These are phyloP conservation scores for Syngnathus acus DNA, from an alignment of 2,797 vertebrate species.

Conservation along the genomic window DNA sequence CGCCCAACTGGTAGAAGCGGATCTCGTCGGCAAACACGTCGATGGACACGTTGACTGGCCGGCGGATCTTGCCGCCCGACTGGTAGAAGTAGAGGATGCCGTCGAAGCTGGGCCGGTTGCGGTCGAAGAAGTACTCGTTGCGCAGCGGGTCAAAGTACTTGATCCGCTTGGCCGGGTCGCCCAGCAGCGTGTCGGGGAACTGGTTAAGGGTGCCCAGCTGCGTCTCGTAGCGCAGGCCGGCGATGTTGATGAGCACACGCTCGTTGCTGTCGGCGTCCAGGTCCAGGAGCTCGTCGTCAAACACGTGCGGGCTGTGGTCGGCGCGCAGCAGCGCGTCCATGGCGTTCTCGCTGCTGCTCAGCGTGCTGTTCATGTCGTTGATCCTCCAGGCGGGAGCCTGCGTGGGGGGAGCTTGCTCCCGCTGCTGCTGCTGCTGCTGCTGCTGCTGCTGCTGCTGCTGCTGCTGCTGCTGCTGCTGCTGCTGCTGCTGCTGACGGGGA, in stretches of 20 bases:
- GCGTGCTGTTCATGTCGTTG: conserved; percentile 75
- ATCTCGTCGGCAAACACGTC: conserved; percentile 94
- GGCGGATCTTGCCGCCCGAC: conserved; percentile 86
- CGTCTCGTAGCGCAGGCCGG: conserved; percentile 87
- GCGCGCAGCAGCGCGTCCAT: conserved; percentile 66
- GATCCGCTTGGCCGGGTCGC: conserved; percentile 85
- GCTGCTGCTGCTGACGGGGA: conserved; percentile 18
- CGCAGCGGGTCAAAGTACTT: conserved; percentile 93
- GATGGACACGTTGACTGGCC: conserved; percentile 90
- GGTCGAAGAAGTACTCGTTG: conserved; percentile 96
- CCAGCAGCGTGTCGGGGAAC: conserved; percentile 88
- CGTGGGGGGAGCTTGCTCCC: neutral
- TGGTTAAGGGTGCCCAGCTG: conserved; percentile 88
- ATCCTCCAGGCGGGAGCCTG: conserved; percentile 62
- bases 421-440: neutral
- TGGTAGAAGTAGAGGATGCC: conserved; percentile 94
- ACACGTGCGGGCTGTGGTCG: conserved; percentile 74
- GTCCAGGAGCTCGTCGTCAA: conserved; percentile 71
- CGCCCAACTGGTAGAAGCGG: conserved; percentile 89
- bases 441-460: neutral
- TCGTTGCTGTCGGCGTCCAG: conserved; percentile 74
- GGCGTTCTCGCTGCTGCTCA: conserved; percentile 59
- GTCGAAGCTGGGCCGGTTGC: conserved; percentile 92
- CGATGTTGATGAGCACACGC: conserved; percentile 89
- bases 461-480: neutral